Conservation (phyloP, 1,140 invertebrate species). For the Acromyrmex charruanus region DNA sequence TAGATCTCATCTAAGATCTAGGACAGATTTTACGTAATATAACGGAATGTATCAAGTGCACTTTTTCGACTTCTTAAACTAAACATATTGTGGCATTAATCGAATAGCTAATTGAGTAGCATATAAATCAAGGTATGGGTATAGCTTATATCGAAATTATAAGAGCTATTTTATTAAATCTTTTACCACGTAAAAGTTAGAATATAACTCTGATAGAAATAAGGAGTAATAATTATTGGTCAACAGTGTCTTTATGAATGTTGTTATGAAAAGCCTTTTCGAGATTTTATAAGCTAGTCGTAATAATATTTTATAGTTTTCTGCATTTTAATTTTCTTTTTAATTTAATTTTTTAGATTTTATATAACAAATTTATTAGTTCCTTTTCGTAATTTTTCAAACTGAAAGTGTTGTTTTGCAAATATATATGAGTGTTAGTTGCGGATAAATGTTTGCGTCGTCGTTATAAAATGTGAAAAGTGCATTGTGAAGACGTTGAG, state of each 20-base stretch:
- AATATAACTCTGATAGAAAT: background rate
- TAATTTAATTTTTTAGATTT: background rate
- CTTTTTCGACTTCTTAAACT: slow-evolving; percentile 1
- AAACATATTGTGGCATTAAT: slow-evolving; percentile 27
- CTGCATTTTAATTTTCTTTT: background rate
- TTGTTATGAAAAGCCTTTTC: background rate
- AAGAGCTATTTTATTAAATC: background rate
- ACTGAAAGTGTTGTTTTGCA: background rate
- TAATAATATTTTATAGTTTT: slow-evolving; percentile 11
- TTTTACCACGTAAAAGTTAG: background rate
- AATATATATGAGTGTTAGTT: background rate
- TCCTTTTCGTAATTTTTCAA: background rate
- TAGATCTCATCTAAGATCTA: slow-evolving; percentile 44
- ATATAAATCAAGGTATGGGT: background rate
- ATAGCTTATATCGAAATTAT: background rate
- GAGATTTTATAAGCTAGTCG: background rate
- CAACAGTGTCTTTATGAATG: background rate
- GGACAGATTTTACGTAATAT: slow-evolving; percentile 50
- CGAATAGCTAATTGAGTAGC: slow-evolving; percentile 28
- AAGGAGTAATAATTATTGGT: background rate
- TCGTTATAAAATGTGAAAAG: slow-evolving; percentile 24
- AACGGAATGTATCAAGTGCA: slow-evolving; percentile 42
- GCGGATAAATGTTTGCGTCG: background rate
- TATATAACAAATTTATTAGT: background rate
- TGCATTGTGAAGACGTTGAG: slow-evolving; percentile 31